A percentile compares a stretch with the other conserved stretches of the same genome.
Evolutionary conservation across 2,888 invertebrate genomes (phyloP).

Genomic region (Arrhopalites spinosus): DNA sequence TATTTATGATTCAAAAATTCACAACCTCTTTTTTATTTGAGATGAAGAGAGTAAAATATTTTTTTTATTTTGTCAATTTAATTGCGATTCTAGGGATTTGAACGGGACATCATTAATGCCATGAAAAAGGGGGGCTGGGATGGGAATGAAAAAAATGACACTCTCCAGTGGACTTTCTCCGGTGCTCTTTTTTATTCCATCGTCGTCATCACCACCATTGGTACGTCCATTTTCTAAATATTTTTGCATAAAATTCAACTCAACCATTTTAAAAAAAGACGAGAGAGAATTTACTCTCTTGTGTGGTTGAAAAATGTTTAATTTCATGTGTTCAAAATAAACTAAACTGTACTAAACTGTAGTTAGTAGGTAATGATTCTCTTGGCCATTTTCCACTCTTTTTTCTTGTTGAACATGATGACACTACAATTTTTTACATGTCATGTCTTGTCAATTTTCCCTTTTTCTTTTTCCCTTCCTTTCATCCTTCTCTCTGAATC

Average conservation of each 20-base stretch:
- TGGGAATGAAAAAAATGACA: constrained; percentile 60
- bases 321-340: no score
- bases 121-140: constrained; percentile 76
- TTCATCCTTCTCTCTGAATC: not conserved
- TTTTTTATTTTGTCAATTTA: not conserved
- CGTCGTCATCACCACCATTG: constrained; percentile 67
- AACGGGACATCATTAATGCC: constrained; percentile 74
- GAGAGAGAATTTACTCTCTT: no score
- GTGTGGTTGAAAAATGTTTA: no score
- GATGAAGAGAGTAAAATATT: no score
- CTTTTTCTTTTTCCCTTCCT: not conserved
- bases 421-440: not conserved
- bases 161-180: constrained; percentile 81
- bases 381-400: no score
- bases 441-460: no score
- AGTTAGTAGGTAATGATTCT: no score
- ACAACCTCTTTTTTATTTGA: no score
- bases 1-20: no score
- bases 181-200: constrained; percentile 95
- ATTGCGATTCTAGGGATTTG: constrained; percentile 67
- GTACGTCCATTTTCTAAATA: constrained; percentile 37
- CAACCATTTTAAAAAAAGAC: not conserved
- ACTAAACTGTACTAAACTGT: no score
- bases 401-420: not conserved
- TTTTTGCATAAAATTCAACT: not conserved